Evolutionary conservation across 2,113 vertebrate species (phyloP), one percentile per base, ranked within the genome.

Genomic region (Hippoglossus stenolepis): DNA sequence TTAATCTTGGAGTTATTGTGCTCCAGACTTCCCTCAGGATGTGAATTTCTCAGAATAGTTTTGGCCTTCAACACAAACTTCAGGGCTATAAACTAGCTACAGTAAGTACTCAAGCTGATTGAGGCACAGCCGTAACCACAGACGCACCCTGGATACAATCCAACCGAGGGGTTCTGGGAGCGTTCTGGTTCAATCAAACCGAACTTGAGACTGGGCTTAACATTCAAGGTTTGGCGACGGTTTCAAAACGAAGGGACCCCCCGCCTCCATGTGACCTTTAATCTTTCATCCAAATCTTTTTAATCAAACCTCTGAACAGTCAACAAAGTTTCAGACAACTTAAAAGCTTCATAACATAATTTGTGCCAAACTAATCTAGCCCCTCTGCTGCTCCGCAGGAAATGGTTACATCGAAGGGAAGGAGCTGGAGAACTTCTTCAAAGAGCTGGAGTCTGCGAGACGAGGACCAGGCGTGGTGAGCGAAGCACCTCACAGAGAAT

Each of bases 381-480:
- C 65, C 21, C 40, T 84, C 67, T 80, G 77, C 14, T 75, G 73
- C 63, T 70, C 63, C 66, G 31, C 88, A 99, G 98, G 97, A 88
- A 98, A 99, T 72, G 97, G 98, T 18, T 99, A 95, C 87, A 99
- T 99, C 3, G 97, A 99, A 95, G 98, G 97, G 35, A 97, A 97
- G 87, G 97, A 99, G 84, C 93, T 99, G 92, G 97, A 98, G 90
- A 95, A 96, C 90, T 99, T 99, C 91, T 96, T 99, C 93, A 95
- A 92, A 80, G 97, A 99, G 91, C 88, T 99, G 90, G 97, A 98
- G 92, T 91, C 90, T 0, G 94, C 94, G 0, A 95, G 97, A 69
- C 96, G 94, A 91, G 97, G 96, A 51, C 90, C 94, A 0, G 95
- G 95, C 58, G 90, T 95, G 96, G 97, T 98, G 94, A 97, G 97